Base-by-base conservation (phyloP, 1,140 invertebrate species). In the Heliconius eleuchia region DNA sequence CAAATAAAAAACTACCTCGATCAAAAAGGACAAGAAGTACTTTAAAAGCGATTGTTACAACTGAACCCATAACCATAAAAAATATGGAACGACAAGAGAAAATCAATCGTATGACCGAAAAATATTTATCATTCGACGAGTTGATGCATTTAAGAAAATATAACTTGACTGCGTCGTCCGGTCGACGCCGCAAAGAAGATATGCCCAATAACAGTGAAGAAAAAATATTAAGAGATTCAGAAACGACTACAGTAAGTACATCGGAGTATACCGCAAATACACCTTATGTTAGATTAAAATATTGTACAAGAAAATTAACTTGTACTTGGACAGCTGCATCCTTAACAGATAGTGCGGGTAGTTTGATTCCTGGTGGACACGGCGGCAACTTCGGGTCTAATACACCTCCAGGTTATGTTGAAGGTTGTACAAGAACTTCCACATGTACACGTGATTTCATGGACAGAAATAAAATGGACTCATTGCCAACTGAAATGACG, bases 121-220 rank as follows among this genome's bases (percentile, higher is more conserved):
- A 90, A 79, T 94, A 91, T 87, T 88, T 94, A 82, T 94, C 92
- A 7, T 94, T 94, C 86, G 91, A 94, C 50, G 92, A 94, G 81
- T 82, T 94, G 77, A 89, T 94, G 86, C 87, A 88, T 83, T 82
- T 94, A 11, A 86, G 91, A 81, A 93, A 92, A 84, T 72, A 84
- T 5, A 87, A 80, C 74, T 74, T 84, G 66, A 81, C 50, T 60
- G 81, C 80, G 74, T 73, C 77, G 42, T 81, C 83, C 82, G 80
- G 82, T 60, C 82, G 88, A 71, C 85, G 90, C 23, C 46, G 73
- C 5, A 66, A 77, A 55, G 83, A 82, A 37, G 80, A 72, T 39
- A 52, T 52, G 19, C 75, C 57, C 52, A 52, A 77, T 66, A 66
- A 80, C 82, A 66, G 66, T 73, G 34, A 34, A 57, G 57, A 30